Evolutionary conservation across 1,140 invertebrate genomes (phyloP).

Genomic region (Aphelinus atriplicis): DNA sequence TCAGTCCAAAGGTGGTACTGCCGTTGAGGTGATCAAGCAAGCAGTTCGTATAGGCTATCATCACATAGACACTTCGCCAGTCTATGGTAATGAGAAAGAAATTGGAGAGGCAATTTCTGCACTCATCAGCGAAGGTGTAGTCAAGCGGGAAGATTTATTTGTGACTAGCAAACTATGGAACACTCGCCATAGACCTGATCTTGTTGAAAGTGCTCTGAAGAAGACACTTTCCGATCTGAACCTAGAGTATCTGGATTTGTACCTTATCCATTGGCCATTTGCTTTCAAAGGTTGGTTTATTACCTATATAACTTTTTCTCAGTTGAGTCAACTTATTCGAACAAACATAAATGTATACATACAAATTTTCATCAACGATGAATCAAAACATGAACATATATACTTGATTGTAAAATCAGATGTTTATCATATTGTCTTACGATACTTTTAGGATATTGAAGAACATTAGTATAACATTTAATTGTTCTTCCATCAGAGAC

Average conservation of each 20-base stretch:
- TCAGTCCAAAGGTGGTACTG: constrained; percentile 66
- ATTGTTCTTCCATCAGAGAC: too few species aligned
- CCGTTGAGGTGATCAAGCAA: constrained; percentile 71
- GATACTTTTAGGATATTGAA: too few species aligned
- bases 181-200: constrained; percentile 70
- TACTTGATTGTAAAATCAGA: too few species aligned
- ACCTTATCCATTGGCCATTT: constrained; percentile 84
- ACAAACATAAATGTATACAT: too few species aligned
- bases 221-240: constrained; percentile 74
- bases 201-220: constrained; percentile 67
- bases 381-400: too few species aligned
- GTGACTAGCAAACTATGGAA: constrained; percentile 71
- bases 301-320: not conserved
- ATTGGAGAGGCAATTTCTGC: constrained; percentile 81
- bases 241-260: constrained; percentile 80
- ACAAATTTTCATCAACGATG: too few species aligned
- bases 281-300: constrained; percentile 64
- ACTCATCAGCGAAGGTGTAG: constrained; percentile 76
- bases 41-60: constrained; percentile 77
- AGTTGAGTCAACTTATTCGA: too few species aligned
- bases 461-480: too few species aligned
- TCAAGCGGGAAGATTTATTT: constrained; percentile 78
- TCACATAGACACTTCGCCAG: constrained; percentile 75
- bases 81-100: constrained; percentile 84
- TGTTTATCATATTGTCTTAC: too few species aligned